Conservation (phyloP, 2,888 invertebrate species). For the Chaetogeoica ovagalla region DNA sequence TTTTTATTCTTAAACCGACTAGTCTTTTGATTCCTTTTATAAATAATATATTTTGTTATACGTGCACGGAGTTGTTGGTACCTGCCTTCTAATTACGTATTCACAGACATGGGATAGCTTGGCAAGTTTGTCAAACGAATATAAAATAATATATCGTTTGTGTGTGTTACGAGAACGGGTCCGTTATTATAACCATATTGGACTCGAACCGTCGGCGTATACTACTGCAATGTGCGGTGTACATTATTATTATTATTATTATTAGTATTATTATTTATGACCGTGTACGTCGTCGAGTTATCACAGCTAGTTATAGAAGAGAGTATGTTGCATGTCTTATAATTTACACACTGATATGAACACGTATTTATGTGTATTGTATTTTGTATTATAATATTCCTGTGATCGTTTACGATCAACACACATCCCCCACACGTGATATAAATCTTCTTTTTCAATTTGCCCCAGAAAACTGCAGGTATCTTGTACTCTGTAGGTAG, state of each 20-base stretch:
- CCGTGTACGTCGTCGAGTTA: conserved; percentile 18
- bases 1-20: no score
- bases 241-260: conserved; percentile 9
- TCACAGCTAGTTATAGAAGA: conserved; percentile 2
- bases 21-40: no score
- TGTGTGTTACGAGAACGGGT: conserved; percentile 12
- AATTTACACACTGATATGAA: conserved; percentile 3
- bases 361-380: not conserved
- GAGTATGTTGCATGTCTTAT: not conserved
- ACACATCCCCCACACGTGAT: not conserved
- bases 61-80: no score
- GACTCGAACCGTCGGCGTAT: not conserved
- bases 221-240: not conserved
- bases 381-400: not conserved
- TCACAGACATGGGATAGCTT: no score
- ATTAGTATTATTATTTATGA: conserved; percentile 33
- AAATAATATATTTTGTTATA: no score
- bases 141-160: no score
- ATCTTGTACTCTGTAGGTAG: not conserved
- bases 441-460: conserved; percentile 37
- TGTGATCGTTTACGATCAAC: conserved; percentile 2
- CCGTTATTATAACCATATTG: conserved; percentile 26
- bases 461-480: conserved; percentile 23
- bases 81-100: no score
- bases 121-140: no score